phyloP scores from a whole-genome alignment of 2,113 vertebrate species.

The Scomber japonicus region DNA sequence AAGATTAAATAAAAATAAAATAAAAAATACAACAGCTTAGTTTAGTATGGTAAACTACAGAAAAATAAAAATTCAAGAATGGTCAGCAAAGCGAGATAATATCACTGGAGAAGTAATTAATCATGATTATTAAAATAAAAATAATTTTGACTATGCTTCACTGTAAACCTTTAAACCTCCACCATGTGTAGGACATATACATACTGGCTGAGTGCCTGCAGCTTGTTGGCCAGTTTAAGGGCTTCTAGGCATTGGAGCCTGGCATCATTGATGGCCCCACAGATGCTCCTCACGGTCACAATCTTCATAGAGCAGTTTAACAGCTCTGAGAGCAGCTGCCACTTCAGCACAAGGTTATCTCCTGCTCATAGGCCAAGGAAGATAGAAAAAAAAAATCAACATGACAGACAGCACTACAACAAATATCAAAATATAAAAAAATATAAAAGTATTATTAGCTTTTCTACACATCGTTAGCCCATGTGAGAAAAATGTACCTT shows the following conservation, averaged over 20 bases:
- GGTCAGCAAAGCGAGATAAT: too few species aligned
- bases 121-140: too few species aligned
- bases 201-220: constrained; percentile 89
- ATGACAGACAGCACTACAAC: neutral
- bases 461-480: neutral
- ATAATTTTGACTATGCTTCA: neutral
- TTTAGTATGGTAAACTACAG: too few species aligned
- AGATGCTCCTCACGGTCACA: constrained; percentile 80
- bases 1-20: too few species aligned
- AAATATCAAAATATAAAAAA: too few species aligned
- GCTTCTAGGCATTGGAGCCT: constrained; percentile 92
- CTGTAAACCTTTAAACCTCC: neutral
- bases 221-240: constrained; percentile 88
- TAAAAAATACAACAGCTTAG: too few species aligned
- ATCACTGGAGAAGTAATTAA: too few species aligned
- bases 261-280: constrained; percentile 88
- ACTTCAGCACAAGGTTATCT: constrained; percentile 91
- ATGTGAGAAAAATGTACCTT: constrained; percentile 76
- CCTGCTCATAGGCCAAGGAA: constrained; percentile 74
- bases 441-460: neutral
- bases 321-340: constrained; percentile 90
- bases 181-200: constrained; percentile 48
- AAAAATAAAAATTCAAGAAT: too few species aligned
- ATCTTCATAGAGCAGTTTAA: constrained; percentile 88
- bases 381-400: neutral